These are phyloP conservation scores for Sympetrum striolatum DNA, from an alignment of 2,888 invertebrate species.

Conservation along the genomic window DNA sequence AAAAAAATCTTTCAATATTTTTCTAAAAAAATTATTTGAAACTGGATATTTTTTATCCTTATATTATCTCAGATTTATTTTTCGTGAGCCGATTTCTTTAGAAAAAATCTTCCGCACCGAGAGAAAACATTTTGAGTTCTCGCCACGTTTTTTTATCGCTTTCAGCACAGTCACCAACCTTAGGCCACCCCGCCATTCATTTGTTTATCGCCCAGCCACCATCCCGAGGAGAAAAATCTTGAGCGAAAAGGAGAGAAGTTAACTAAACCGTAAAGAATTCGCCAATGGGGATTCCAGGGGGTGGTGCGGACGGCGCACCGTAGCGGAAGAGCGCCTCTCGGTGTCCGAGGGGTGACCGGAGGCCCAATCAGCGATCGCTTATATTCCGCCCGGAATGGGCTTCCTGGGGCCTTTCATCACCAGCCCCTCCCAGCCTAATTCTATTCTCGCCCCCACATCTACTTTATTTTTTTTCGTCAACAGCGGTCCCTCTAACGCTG, in stretches of 20 bases:
- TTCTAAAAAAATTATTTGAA: no score
- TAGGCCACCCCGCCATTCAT: no score
- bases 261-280: background rate
- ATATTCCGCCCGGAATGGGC: background rate
- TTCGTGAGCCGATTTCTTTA: no score
- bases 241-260: background rate
- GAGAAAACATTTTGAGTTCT: no score
- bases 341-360: background rate
- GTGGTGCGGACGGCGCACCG: background rate
- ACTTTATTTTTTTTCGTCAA: conserved; percentile 41
- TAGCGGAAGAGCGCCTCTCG: background rate
- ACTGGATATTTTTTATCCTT: no score
- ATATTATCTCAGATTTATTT: no score
- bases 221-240: background rate
- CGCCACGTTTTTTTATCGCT: no score
- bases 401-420: background rate
- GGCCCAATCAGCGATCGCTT: conserved; percentile 32
- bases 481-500: conserved; percentile 35
- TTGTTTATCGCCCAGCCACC: no score
- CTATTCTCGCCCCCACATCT: background rate
- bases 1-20: no score
- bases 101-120: no score
- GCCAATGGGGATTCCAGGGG: background rate
- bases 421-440: background rate
- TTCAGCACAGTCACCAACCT: no score